Evolutionary conservation across 2,888 invertebrate species (phyloP).

Genomic region (Tyria jacobaeae): DNA sequence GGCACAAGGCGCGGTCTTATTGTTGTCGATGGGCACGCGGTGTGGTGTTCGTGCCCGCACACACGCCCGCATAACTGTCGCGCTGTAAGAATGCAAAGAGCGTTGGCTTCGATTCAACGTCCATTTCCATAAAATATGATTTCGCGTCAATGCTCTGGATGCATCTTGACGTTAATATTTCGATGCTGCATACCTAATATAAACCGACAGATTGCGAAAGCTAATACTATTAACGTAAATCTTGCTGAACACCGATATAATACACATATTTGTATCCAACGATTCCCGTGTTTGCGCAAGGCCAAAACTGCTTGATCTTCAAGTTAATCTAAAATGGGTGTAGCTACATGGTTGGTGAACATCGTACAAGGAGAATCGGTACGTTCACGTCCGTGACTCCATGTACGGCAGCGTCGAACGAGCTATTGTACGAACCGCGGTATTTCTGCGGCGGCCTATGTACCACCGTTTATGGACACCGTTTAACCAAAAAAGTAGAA

Average conservation of each 20-base stretch:
- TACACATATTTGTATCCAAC: constrained; percentile 25
- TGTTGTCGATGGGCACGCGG: constrained; percentile 78
- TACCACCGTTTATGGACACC: constrained; percentile 78
- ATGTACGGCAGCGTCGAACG: constrained; percentile 75
- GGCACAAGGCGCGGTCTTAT: constrained; percentile 82
- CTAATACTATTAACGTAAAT: constrained; percentile 59
- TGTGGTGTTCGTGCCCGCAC: constrained; percentile 65
- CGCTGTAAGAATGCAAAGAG: constrained; percentile 72
- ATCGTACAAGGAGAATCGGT: constrained; percentile 68
- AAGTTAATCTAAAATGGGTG: constrained; percentile 63
- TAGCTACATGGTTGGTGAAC: constrained; percentile 60
- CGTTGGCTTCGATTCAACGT: constrained; percentile 80
- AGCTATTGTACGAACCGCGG: constrained; percentile 78
- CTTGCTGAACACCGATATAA: constrained; percentile 53
- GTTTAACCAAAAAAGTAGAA: constrained; percentile 86
- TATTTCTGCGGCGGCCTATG: constrained; percentile 81
- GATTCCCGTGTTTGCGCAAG: constrained; percentile 52
- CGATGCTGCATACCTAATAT: constrained; percentile 39
- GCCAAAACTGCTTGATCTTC: constrained; percentile 62
- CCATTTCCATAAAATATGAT: constrained; percentile 84
- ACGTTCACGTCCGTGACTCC: constrained; percentile 70
- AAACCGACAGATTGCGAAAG: constrained; percentile 57
- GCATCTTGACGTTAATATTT: constrained; percentile 70
- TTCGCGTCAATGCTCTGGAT: constrained; percentile 69
- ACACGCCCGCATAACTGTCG: constrained; percentile 78